These are phyloP conservation scores for Mycogona germanica DNA, from an alignment of 2,888 invertebrate species.

Conservation along the genomic window DNA sequence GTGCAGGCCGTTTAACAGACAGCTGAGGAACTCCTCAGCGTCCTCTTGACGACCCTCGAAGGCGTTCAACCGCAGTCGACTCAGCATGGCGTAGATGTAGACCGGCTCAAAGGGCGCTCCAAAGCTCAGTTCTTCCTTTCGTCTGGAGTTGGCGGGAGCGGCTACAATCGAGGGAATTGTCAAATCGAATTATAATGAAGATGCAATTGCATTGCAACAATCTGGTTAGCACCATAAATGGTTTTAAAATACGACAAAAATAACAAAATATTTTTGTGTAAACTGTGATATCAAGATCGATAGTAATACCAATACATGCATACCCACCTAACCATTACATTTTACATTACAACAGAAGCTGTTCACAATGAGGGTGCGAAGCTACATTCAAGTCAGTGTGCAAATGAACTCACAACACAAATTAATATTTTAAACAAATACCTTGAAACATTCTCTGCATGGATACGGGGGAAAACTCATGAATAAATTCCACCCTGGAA, in stretches of 20 bases:
- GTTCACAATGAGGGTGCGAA: too few relatives aligned
- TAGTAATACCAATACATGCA: too few relatives aligned
- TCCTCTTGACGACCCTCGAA: conserved; percentile 77
- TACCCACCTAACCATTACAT: too few relatives aligned
- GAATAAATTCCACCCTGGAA: conserved; percentile 57
- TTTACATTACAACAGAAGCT: too few relatives aligned
- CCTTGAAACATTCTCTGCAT: conserved; percentile 13
- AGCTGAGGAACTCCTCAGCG: conserved; percentile 92
- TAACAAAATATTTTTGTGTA: too few relatives aligned
- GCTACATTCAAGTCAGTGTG: too few relatives aligned
- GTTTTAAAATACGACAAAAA: too few relatives aligned
- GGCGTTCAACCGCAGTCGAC: conserved; percentile 54
- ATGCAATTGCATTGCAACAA: too few relatives aligned
- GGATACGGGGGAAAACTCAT: conserved; percentile 47
- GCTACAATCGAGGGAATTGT: background rate
- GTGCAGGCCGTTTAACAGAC: conserved; percentile 82
- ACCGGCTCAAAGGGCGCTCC: conserved; percentile 84
- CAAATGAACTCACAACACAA: background rate
- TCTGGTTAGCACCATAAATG: background rate
- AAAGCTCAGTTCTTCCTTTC: conserved; percentile 27
- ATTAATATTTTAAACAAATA: background rate
- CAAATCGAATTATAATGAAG: conserved; percentile 26
- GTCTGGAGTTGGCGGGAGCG: too few relatives aligned
- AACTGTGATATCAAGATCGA: too few relatives aligned
- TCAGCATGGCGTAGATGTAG: conserved; percentile 71